Base-by-base conservation (phyloP, 2,888 invertebrate species). In the Periphyllus acericola region DNA sequence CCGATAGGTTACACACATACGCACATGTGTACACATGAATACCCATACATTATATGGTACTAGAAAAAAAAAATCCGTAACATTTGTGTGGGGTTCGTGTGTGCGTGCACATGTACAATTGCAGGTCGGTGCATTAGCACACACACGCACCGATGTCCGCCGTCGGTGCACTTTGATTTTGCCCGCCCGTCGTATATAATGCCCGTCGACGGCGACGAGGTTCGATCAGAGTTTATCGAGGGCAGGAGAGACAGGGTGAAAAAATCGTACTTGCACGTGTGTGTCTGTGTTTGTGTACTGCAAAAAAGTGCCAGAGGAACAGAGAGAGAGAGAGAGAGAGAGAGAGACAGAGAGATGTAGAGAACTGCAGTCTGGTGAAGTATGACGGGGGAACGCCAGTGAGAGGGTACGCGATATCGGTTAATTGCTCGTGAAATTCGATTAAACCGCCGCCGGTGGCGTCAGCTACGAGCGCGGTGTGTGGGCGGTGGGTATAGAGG, bases 361-460 rank as follows among this genome's bases (percentile, higher is more conserved):
- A 32, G 29, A 71, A 32, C 32, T 29, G 71, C 29, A 71, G 71
- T n/a, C 52, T 9, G 32, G 71, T 3, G 29, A 4, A 0, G 71
- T 17, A 29, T 29, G 11, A 71, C 25, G 25, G 32, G 4, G 68
- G 52, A 25, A 19, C 14, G 29, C 25, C 4, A 52, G 46, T 9
- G 34, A 32, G 46, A 25, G 34, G 19, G 8, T 25, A 29, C 74
- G 66, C 66, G 66, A 83, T 83, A 85, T 85, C 84, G 84, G 84
- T 85, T 85, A 85, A 85, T 85, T 85, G 84, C 84, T 85, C 76
- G 84, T 85, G 76, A 85, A 85, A 85, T 85, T 85, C 84, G 84
- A 85, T 85, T 85, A 85, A 78, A 78, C 76, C 84, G 25, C 76
- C 34, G 32, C 9, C 40, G 40, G 46, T 29, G 25, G 68, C 34